These are phyloP conservation scores for Panulirus ornatus DNA, from an alignment of 1,140 invertebrate genomes.

Conservation along the genomic window DNA sequence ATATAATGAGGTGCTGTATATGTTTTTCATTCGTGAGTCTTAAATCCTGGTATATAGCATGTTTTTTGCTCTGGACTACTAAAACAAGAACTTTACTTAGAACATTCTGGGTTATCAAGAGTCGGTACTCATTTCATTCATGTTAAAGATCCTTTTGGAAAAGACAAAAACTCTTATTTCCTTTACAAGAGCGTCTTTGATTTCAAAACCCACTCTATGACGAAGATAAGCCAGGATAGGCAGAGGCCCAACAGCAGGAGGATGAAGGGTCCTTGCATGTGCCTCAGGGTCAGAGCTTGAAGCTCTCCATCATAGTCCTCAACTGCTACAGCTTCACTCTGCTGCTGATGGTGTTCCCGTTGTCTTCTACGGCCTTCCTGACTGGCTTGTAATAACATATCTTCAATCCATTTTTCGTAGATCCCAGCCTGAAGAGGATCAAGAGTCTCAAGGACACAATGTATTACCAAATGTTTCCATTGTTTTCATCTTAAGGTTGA, in stretches of 20 bases:
- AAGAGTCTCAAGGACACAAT: too few species aligned
- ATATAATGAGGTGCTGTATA: too few species aligned
- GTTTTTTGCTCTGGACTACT: neutral
- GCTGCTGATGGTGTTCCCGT: neutral
- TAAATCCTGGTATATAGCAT: neutral
- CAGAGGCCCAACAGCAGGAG: neutral
- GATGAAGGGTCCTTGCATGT: slow-evolving; percentile 27
- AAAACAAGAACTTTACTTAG: neutral
- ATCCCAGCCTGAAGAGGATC: neutral
- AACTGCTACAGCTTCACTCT: neutral
- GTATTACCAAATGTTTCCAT: too few species aligned
- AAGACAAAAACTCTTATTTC: too few species aligned
- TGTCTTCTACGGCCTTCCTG: neutral
- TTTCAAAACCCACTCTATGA: too few species aligned
- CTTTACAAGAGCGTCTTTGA: too few species aligned
- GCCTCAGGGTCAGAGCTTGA: neutral
- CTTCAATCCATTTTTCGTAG: neutral
- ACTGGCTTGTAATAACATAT: neutral
- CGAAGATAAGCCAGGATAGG: neutral
- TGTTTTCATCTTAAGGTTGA: too few species aligned
- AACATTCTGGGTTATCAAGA: too few species aligned
- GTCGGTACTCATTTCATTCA: too few species aligned
- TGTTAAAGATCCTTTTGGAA: too few species aligned
- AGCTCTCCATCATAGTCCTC: neutral
- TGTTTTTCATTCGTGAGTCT: neutral